phyloP scores from a whole-genome alignment of 1,140 invertebrate species.

The Conus betulinus region DNA sequence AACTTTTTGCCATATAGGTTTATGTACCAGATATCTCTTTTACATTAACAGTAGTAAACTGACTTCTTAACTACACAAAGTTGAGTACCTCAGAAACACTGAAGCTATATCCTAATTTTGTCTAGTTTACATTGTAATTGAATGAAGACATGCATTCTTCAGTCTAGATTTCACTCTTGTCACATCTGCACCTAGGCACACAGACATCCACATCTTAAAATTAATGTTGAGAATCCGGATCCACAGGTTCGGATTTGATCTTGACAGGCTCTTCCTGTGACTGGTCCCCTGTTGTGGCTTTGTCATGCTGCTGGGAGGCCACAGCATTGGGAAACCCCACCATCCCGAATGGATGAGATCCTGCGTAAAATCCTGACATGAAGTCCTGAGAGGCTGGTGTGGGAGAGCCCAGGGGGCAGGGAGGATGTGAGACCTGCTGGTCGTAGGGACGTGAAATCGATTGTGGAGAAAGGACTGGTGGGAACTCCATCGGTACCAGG shows the following conservation, averaged over 20 bases:
- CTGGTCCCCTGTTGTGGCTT: background rate
- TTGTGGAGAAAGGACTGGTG: background rate
- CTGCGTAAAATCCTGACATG: constrained; percentile 1
- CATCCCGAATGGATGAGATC: background rate
- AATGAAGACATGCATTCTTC: too few relatives aligned
- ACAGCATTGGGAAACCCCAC: background rate
- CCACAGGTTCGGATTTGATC: constrained; percentile 13
- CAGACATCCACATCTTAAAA: background rate
- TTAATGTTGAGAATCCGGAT: background rate
- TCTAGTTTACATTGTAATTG: too few relatives aligned
- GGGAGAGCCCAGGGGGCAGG: background rate
- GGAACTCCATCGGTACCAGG: background rate
- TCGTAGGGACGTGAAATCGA: background rate
- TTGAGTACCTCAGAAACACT: too few relatives aligned
- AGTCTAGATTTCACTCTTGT: background rate
- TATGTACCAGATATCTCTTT: too few relatives aligned
- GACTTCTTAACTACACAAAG: too few relatives aligned
- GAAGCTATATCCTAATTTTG: too few relatives aligned
- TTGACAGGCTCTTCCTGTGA: background rate
- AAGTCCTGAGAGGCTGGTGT: background rate
- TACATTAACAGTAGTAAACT: too few relatives aligned
- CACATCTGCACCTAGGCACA: too few relatives aligned
- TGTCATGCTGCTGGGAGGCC: background rate
- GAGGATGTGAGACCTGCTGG: background rate
- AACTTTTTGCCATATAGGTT: too few relatives aligned